These are phyloP conservation scores for Eristalinus aeneus DNA, from an alignment of 2,888 invertebrate species.

Conservation along the genomic window DNA sequence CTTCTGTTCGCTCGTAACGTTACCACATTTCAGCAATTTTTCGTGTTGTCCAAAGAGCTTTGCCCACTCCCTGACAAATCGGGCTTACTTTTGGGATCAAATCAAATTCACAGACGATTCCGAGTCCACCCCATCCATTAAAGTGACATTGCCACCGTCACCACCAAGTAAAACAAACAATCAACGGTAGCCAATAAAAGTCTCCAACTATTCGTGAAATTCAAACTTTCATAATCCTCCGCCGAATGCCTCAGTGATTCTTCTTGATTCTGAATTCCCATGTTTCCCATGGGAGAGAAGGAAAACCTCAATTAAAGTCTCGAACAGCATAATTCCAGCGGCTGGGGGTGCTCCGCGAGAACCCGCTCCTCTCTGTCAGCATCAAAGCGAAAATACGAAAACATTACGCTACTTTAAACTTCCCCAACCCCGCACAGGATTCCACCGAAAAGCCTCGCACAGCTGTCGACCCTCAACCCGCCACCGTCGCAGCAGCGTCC, in stretches of 20 bases:
- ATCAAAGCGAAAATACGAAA: conserved; percentile 24
- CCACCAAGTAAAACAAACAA: too few relatives aligned
- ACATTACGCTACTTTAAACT: conserved; percentile 48
- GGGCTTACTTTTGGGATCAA: too few relatives aligned
- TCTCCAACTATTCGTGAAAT: conserved; percentile 18
- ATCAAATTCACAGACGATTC: too few relatives aligned
- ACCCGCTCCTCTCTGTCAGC: background rate
- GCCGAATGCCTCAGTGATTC: conserved; percentile 12
- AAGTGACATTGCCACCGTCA: too few relatives aligned
- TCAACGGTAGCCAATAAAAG: background rate
- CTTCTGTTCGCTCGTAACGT: too few relatives aligned
- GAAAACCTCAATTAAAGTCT: conserved; percentile 42
- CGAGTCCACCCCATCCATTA: too few relatives aligned
- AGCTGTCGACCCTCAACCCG: background rate
- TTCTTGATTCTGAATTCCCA: conserved; percentile 31
- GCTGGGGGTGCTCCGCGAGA: background rate
- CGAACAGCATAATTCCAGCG: conserved; percentile 34
- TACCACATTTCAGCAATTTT: too few relatives aligned
- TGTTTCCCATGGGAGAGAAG: background rate
- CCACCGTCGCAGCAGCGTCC: background rate
- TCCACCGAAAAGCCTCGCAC: background rate
- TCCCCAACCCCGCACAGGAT: background rate
- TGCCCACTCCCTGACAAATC: too few relatives aligned
- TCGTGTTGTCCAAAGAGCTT: too few relatives aligned
- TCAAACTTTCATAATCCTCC: conserved; percentile 15